Conservation (phyloP, 2,797 vertebrate species). For the Myiothlypis chrysogaster region DNA sequence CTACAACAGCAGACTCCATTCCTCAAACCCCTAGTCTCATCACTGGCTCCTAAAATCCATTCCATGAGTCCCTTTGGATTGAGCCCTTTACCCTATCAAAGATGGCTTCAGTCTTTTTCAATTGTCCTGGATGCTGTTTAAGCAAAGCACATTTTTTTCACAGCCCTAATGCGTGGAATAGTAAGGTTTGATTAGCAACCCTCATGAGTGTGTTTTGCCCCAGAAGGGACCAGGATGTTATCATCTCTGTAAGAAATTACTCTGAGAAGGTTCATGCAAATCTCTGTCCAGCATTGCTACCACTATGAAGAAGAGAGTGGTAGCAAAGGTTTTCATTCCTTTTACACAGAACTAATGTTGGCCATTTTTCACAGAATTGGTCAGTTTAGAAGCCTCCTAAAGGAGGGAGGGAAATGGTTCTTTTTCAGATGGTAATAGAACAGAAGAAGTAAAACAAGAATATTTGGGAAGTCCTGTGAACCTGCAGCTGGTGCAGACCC, state of each 20-base stretch:
- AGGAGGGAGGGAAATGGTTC: neutral
- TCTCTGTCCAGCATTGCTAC: neutral
- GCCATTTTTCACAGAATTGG: neutral
- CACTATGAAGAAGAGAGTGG: neutral
- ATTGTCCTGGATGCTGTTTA: neutral
- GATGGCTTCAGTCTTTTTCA: neutral
- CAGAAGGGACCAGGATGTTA: neutral
- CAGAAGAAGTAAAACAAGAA: neutral
- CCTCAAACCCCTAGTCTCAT: neutral
- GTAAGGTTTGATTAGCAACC: neutral
- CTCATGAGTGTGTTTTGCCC: neutral
- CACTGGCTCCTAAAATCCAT: neutral
- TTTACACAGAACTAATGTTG: neutral
- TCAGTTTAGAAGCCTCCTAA: neutral
- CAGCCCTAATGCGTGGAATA: neutral
- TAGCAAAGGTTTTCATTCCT: neutral
- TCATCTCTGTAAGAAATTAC: neutral
- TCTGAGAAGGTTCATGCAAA: neutral
- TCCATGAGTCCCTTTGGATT: neutral
- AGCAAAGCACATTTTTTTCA: neutral
- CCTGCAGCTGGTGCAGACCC: neutral
- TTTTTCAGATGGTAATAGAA: neutral
- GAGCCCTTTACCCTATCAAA: neutral
- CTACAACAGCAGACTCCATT: neutral
- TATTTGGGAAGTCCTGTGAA: neutral